Evolutionary conservation across 2,797 vertebrate genomes (phyloP), one percentile per base, ranked within the genome.

Genomic region (Chelmon rostratus): DNA sequence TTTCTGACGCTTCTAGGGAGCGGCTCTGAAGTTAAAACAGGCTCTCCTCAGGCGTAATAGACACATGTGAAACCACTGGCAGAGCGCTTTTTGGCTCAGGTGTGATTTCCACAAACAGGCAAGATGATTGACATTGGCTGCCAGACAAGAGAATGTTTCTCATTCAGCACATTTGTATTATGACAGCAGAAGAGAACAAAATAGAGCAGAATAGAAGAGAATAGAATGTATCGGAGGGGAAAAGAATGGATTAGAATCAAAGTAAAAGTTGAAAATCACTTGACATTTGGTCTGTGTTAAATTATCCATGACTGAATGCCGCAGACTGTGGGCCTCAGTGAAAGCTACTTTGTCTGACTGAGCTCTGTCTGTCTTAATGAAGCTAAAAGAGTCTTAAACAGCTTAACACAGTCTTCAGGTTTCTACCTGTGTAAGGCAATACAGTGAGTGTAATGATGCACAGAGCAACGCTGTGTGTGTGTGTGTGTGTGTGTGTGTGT

Each of bases 361-460:
- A 89, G 88, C 85, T 91, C 89, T 85, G 88, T 92, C 92, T 66
- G 89, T 94, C 94, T 95, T 95, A 95, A 96, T 96, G 95, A 95
- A 94, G 92, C 93, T 92, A 94, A 95, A 95, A 91, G 89, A 92
- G 93, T 94, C 93, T 94, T 95, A 95, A 95, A 95, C 94, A 94
- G 95, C 93, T 95, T 94, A 94, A 95, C 93, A 84, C 90, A 88
- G 92, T 93, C 92, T 91, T 96, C 95, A 90, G 95, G 95, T 96
- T 96, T 95, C 95, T 89, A 91, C 92, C 92, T 92, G 93, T 93
- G 95, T 94, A 95, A 95, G 92, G 91, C 89, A 93, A 96, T 95
- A 95, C 95, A 95, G 93, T 89, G 92, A 90, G 94, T 93, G 93
- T 95, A 95, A 93, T 93, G 95, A 94, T 94, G 93, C 95, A 94